These are phyloP conservation scores for Bubo scandiacus DNA, from an alignment of 2,113 vertebrate species.

Conservation along the genomic window DNA sequence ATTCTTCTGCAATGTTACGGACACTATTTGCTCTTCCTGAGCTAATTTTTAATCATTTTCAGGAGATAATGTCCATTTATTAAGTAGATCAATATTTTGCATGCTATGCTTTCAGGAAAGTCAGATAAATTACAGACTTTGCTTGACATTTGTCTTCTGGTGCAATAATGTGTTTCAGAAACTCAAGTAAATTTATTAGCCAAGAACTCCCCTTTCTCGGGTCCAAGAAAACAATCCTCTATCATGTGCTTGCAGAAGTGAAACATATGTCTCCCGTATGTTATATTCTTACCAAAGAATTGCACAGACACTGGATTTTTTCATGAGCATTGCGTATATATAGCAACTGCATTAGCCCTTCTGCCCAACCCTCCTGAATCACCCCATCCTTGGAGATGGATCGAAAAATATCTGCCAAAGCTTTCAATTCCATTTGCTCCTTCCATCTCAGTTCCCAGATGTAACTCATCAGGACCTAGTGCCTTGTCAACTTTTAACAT, in stretches of 20 bases:
- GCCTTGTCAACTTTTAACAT: slow-evolving; percentile 31
- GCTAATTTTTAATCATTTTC: slow-evolving; percentile 27
- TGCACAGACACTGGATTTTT: neutral
- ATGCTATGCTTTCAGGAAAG: slow-evolving; percentile 33
- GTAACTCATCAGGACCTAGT: neutral
- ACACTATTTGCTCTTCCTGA: neutral
- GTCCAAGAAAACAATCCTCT: slow-evolving; percentile 28
- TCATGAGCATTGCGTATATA: neutral
- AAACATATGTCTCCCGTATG: neutral
- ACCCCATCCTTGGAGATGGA: neutral
- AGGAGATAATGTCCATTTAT: neutral
- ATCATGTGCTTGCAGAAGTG: neutral
- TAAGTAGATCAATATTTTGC: neutral
- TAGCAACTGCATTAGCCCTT: neutral
- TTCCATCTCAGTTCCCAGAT: neutral
- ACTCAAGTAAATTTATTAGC: slow-evolving; percentile 12
- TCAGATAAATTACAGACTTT: slow-evolving; percentile 53
- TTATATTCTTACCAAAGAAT: neutral
- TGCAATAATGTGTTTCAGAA: slow-evolving; percentile 42
- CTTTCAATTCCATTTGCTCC: neutral
- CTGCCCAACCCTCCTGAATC: neutral
- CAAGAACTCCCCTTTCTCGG: neutral
- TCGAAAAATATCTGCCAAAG: neutral
- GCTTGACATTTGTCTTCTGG: slow-evolving; percentile 46
- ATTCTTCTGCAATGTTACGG: neutral